Conservation (phyloP, 2,797 vertebrate genomes). For the Parotocinclus haroldoi region DNA sequence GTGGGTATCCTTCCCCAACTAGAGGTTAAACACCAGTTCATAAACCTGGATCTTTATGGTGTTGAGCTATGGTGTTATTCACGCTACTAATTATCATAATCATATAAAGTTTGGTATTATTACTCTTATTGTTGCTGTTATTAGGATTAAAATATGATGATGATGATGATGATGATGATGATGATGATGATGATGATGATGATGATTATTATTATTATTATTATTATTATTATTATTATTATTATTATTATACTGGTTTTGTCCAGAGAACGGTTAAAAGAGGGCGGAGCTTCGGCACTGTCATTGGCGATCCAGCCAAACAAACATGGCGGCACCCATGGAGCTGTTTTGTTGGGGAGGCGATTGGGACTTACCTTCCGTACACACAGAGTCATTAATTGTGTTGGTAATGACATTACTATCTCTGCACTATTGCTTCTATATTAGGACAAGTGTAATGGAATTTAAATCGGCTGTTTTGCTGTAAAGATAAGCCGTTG, state of each 20-base stretch:
- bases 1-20: no score
- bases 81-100: no score
- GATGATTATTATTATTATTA: no score
- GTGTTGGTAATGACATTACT: slow-evolving; percentile 82
- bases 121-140: no score
- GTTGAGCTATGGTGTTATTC: no score
- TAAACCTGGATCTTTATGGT: no score
- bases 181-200: no score
- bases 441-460: not conserved
- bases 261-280: not conserved
- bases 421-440: not conserved
- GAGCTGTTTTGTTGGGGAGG: slow-evolving; percentile 92
- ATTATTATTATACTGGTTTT: not conserved
- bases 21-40: no score
- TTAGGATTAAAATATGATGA: no score
- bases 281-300: not conserved
- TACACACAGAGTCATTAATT: slow-evolving; percentile 86
- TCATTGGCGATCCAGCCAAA: slow-evolving; percentile 22
- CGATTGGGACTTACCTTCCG: slow-evolving; percentile 90
- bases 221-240: not conserved
- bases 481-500: no score
- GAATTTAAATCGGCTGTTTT: not conserved
- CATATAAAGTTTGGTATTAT: no score
- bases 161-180: no score
- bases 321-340: slow-evolving; percentile 86